A percentile compares a stretch with the other conserved stretches of the same genome.
Evolutionary conservation across 2,797 vertebrate species (phyloP).

Genomic region (Anguilla megastoma): DNA sequence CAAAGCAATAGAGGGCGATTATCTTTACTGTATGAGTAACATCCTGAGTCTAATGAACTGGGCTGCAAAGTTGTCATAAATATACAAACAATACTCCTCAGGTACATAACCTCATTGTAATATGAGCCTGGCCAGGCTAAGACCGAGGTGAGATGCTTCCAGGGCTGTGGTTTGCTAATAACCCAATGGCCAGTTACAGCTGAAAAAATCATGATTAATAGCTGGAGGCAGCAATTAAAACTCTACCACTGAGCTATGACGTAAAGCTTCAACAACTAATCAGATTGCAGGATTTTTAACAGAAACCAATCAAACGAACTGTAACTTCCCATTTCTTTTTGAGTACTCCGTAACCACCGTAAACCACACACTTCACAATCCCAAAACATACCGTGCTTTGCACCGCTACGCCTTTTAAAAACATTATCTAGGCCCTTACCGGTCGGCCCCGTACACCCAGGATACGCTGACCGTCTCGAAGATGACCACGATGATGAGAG

Average conservation of each 20-base stretch:
- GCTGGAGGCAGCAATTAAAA: background rate
- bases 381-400: background rate
- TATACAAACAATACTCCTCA: background rate
- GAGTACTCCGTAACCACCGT: background rate
- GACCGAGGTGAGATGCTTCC: too few relatives aligned
- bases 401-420: background rate
- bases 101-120: background rate
- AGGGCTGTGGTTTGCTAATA: background rate
- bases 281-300: background rate
- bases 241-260: background rate
- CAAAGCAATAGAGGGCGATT: background rate
- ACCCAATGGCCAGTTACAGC: background rate
- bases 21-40: background rate
- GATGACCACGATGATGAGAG: slow-evolving; percentile 76
- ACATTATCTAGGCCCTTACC: slow-evolving; percentile 58
- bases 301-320: background rate
- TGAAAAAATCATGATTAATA: background rate
- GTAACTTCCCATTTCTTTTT: background rate
- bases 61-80: background rate
- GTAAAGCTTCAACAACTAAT: background rate
- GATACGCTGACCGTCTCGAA: slow-evolving; percentile 79
- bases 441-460: slow-evolving; percentile 80
- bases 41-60: background rate
- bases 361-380: background rate
- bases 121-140: background rate